Base-by-base conservation (phyloP, 2,888 invertebrate genomes). In the Ochropacha duplaris region DNA sequence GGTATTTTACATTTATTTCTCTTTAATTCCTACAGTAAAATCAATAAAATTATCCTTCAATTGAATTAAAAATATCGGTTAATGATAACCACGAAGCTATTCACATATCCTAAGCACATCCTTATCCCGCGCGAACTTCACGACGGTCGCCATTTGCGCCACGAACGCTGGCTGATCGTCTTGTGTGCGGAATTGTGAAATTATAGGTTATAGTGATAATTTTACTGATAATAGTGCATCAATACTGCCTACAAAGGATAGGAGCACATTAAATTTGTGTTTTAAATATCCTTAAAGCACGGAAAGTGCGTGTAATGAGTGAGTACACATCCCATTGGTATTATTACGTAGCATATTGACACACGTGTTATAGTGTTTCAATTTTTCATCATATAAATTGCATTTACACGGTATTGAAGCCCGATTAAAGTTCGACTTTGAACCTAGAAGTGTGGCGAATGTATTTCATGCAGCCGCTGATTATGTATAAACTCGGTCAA, bases 111-210 rank as follows among this genome's bases (percentile, higher is more conserved):
- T n/a, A 69, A 71, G 72, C 71, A 67, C 71, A 65, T 65, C 68
- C 56, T 70, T 58, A 64, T 65, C 71, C 57, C 72, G 81, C 65
- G 74, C 83, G 70, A 83, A 85, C 77, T 90, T 92, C 88, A 81
- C 57, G 62, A 63, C 76, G 84, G 93, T 92, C 90, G 93, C 92
- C 92, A 93, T 93, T 92, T 88, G 84, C 90, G 92, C 93, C 93
- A 92, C 93, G 93, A 90, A 86, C 76, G 84, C 87, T 84, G 82
- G 74, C 73, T 76, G 78, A 68, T 74, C 73, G 76, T 79, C 80
- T 82, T 84, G 86, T 86, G 83, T 86, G 84, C 82, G 71, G 74
- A 77, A 76, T 80, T 74, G 78, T 83, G 78, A 72, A 78, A 84
- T 86, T 88, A 71, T 84, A 91, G 91, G 92, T 91, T 92, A 92